Base-by-base conservation (phyloP, 2,113 vertebrate species). In the Cathartes aura region DNA sequence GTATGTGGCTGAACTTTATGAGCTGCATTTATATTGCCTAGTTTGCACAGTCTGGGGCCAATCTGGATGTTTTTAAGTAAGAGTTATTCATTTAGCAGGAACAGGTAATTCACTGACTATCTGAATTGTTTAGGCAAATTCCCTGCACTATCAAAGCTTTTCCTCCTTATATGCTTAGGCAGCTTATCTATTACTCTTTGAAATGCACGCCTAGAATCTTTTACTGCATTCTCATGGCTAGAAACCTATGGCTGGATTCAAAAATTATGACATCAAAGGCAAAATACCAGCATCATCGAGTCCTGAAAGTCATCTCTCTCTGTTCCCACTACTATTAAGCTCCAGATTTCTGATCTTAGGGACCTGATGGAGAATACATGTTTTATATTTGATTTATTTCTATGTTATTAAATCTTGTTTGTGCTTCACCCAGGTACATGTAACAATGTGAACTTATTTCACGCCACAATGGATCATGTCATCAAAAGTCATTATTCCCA, bases 371-470 rank as follows among this genome's bases (percentile, higher is more conserved):
- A 56, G 70, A 95, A 92, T 71, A 59, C 38, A 47, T 32, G 38
- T 14, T 70, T 66, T 24, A 3, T 66, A 74, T 95, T 94, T 89
- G 81, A 93, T 94, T 94, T 87, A 70, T 79, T 94, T 88, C 93
- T 86, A 0, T 81, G 30, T 91, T 93, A 88, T 91, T 96, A 91
- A 82, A 90, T 71, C 70, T 62, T 72, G 16, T 62, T 87, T 53
- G 64, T 79, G 78, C 83, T 93, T 91, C 82, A 89, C 76, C 74
- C 38, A 73, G 78, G 67, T 88, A 80, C 60, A 30, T 47, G 66
- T 63, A 90, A 78, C 40, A 72, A 43, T 2, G 32, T 75, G 87
- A 93, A 79, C 53, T 90, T 93, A 95, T 93, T 96, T 97, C 82
- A 94, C 6, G 15, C 82, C 90, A 94, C 90, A 68, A 43, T 45